Base-by-base conservation (phyloP, 2,888 invertebrate genomes). In the Netelia inedita region DNA sequence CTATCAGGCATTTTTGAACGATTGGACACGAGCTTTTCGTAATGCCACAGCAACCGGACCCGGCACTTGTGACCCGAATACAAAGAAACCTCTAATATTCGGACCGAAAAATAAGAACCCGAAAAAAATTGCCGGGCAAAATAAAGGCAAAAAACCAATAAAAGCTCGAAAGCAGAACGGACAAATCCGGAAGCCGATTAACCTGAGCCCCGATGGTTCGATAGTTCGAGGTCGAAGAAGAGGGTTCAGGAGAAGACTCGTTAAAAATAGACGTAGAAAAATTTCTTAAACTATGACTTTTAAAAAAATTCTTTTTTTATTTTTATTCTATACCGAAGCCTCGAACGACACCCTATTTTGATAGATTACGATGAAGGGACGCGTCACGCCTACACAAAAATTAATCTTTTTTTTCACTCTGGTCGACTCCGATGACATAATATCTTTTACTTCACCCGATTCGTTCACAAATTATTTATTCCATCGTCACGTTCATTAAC, bases 1-100 rank as follows among this genome's bases (percentile, higher is more conserved):
- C 10, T 95, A 96, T 90, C 94, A 94, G 46, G 95, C 94, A 65
- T 95, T 96, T 83, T 92, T 96, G 10, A 95, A 95, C 90, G 95
- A 95, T 89, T 96, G 96, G 95, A 94, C 94, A 72, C 94, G 92
- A 43, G 95, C 95, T 78, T 94, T 95, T 85, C 94, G 89, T 5
- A 90, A 93, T 83, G 92, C 92, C 1, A 93, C 93, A 0, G 91
- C 90, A 2, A 90, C 88, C 0, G 93, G 92, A 1, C 88, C 91
- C 0, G 92, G 92, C 16, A 91, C 90, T 72, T 93, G 93, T 80
- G 92, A 92, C 76, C 89, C 90, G 0, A 87, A 88, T 16, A 85
- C 85, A 35, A 82, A 89, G 16, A 89, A 88, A 61, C 90, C 91
- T 1, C 63, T 88, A 14, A 82, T 94, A 89, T 81, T 88, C 14